phyloP scores from a whole-genome alignment of 92 coral and sea anemone genomes.

The Epizoanthus rinbou region DNA sequence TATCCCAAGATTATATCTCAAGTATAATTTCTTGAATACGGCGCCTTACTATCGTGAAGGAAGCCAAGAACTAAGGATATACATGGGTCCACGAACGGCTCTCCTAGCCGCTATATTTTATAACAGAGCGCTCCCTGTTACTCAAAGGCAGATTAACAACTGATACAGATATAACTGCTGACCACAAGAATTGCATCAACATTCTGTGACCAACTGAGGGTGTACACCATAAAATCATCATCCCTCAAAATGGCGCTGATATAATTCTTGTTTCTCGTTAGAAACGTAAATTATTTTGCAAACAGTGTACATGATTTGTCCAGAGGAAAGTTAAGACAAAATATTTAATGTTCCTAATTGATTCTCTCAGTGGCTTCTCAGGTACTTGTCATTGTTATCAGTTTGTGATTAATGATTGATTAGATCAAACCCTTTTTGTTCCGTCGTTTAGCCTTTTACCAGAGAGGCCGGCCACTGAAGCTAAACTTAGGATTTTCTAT shows the following conservation, averaged over 20 bases:
- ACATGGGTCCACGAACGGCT: too few species aligned
- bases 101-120: too few species aligned
- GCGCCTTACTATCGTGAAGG: too few species aligned
- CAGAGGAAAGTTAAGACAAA: conserved; percentile 21
- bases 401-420: conserved; percentile 75
- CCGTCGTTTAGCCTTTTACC: conserved; percentile 59
- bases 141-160: too few species aligned
- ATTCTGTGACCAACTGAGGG: neutral
- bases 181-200: too few species aligned
- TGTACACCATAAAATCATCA: neutral
- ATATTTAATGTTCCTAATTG: conserved; percentile 52
- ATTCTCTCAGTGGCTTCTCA: conserved; percentile 59
- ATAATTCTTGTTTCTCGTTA: conserved; percentile 3
- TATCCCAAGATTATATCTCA: too few species aligned
- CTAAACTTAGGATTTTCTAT: conserved; percentile 21
- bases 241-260: conserved; percentile 10
- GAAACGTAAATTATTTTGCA: neutral
- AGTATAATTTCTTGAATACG: too few species aligned
- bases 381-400: conserved; percentile 85
- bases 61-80: too few species aligned
- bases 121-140: too few species aligned
- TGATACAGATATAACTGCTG: too few species aligned
- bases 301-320: conserved; percentile 13
- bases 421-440: conserved; percentile 74
- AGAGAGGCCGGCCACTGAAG: conserved; percentile 43